Percentiles rank a stretch among this genome's conserved stretches.
Evolutionary conservation across 2,888 invertebrate genomes (phyloP).

Genomic region (Dromius quadrimaculatus): DNA sequence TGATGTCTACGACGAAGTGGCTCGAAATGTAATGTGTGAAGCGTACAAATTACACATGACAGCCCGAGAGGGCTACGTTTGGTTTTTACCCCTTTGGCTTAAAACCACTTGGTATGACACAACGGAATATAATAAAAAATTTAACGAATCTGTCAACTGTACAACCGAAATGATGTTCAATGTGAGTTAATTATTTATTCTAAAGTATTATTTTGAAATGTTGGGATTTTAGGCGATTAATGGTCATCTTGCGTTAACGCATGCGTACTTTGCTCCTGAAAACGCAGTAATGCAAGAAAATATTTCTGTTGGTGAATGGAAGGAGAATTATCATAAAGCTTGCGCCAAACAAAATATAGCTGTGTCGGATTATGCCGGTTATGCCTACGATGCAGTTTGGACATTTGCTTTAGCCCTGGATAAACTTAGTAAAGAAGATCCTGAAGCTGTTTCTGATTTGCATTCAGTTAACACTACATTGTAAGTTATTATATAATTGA

Average conservation of each 20-base stretch:
- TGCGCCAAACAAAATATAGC: conserved; percentile 10
- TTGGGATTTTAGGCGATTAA: conserved; percentile 71
- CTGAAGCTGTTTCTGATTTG: conserved; percentile 70
- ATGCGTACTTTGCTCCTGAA: conserved; percentile 76
- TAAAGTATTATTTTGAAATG: not conserved
- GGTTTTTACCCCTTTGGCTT: conserved; percentile 87
- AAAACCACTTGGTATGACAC: conserved; percentile 74
- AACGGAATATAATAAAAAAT: conserved; percentile 65
- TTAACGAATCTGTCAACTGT: conserved; percentile 70
- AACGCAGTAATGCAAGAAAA: conserved; percentile 74
- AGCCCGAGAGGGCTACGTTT: conserved; percentile 80
- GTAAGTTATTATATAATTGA: conserved; percentile 62
- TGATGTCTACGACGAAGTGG: conserved; percentile 80
- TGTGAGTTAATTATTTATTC: conserved; percentile 59
- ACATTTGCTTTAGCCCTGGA: conserved; percentile 80
- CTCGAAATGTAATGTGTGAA: conserved; percentile 84
- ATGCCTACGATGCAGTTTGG: conserved; percentile 87
- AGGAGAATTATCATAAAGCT: conserved; percentile 64
- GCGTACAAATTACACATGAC: conserved; percentile 80
- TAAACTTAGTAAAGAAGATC: conserved; percentile 73
- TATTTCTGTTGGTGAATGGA: conserved; percentile 75
- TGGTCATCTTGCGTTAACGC: conserved; percentile 79
- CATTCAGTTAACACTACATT: conserved; percentile 69
- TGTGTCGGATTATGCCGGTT: conserved; percentile 77
- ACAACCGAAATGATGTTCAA: conserved; percentile 73